Evolutionary conservation across 2,888 invertebrate species (phyloP).

Genomic region (Incurvaria masculella): DNA sequence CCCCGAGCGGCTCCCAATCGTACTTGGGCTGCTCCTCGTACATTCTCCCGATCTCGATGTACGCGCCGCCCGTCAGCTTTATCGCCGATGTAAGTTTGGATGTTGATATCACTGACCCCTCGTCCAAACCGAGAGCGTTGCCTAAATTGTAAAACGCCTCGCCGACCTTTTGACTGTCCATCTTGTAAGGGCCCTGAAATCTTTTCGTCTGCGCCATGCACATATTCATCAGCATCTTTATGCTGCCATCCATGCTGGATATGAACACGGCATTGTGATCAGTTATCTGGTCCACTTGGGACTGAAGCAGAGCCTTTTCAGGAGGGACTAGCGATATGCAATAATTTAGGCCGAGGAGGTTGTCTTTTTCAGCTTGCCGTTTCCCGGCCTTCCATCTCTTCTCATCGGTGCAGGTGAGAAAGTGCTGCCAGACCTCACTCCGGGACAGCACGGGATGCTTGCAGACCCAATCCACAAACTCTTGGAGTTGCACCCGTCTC

Average conservation of each 20-base stretch:
- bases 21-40: slow-evolving; percentile 88
- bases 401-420: slow-evolving; percentile 95
- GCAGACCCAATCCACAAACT: slow-evolving; percentile 96
- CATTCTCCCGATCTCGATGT: slow-evolving; percentile 83
- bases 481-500: slow-evolving; percentile 88
- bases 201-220: slow-evolving; percentile 85
- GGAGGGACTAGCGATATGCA: slow-evolving; percentile 88
- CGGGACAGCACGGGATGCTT: slow-evolving; percentile 92
- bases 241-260: slow-evolving; percentile 81
- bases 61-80: slow-evolving; percentile 83
- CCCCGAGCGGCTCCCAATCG: slow-evolving; percentile 89
- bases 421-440: slow-evolving; percentile 94
- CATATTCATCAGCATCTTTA: slow-evolving; percentile 78
- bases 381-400: slow-evolving; percentile 98
- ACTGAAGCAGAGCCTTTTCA: slow-evolving; percentile 69
- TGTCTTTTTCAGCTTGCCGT: slow-evolving; percentile 91
- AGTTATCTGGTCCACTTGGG: slow-evolving; percentile 75
- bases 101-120: slow-evolving; percentile 60
- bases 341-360: slow-evolving; percentile 84
- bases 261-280: slow-evolving; percentile 83
- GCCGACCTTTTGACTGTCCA: slow-evolving; percentile 89
- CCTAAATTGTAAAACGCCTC: slow-evolving; percentile 83
- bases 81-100: slow-evolving; percentile 74
- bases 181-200: slow-evolving; percentile 78
- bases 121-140: slow-evolving; percentile 77